Evolutionary conservation across 35 echinoderm and acorn worm species (phyloP).

Genomic region (Lytechinus pictus): DNA sequence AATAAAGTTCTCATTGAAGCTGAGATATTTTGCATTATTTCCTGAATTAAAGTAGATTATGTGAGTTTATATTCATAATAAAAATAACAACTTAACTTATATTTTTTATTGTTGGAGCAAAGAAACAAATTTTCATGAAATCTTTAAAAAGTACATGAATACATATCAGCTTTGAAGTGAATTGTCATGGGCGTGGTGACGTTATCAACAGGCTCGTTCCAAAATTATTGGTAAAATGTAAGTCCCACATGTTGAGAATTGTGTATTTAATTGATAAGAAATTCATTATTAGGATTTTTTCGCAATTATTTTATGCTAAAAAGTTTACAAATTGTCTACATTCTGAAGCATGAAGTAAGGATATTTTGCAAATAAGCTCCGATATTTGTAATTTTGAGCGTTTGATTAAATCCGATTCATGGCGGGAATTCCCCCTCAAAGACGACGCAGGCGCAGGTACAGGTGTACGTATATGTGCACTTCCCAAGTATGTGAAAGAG

Average conservation of each 20-base stretch:
- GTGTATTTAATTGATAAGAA: not conserved
- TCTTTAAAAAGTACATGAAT: not conserved
- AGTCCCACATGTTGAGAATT: not conserved
- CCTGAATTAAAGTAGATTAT: too few species aligned
- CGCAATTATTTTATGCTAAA: not conserved
- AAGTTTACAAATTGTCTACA: not conserved
- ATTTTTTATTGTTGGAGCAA: not conserved
- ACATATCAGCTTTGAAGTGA: conserved; percentile 39
- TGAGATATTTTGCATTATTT: not conserved
- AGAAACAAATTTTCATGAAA: not conserved
- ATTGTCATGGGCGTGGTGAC: conserved; percentile 60
- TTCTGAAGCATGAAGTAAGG: not conserved
- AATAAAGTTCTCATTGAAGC: not conserved
- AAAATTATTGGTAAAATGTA: not conserved
- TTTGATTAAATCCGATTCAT: not conserved
- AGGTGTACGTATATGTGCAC: not conserved
- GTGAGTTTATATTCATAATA: not conserved
- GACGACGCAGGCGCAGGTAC: not conserved
- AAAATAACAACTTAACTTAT: not conserved
- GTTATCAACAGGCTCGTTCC: conserved; percentile 52
- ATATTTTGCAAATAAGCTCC: not conserved
- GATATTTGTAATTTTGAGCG: not conserved
- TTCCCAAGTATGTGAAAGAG: too few species aligned
- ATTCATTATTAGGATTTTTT: not conserved
- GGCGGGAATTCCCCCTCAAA: not conserved